Base-by-base conservation (phyloP, 1,140 invertebrate genomes). In the Heliconius hermathena region DNA sequence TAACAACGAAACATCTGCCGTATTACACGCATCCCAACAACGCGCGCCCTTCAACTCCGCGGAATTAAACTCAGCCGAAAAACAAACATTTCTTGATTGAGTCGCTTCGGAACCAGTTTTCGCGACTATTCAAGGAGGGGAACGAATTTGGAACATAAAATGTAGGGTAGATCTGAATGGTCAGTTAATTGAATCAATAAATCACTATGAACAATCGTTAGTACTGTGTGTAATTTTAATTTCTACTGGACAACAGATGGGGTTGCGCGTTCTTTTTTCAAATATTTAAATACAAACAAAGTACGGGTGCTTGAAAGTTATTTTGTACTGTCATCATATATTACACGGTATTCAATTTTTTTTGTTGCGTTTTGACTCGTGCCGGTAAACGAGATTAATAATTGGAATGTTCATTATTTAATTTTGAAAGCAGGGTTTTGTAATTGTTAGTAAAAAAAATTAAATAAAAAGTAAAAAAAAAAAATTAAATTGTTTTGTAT, bases 121-220 rank as follows among this genome's bases (percentile, higher is more conserved):
- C 71, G 83, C 83, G 79, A 80, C 74, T 75, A 87, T 87, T 85
- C 80, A 82, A 87, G 83, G 81, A 83, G 86, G 89, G 88, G 86
- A 83, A 79, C 76, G 76, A 36, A 91, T 92, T 77, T 89, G 89
- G 84, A 82, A 85, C 82, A 87, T 86, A 88, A 83, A 80, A 83
- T 79, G 79, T 60, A 73, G 82, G 90, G 90, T 83, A 80, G 81
- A 74, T 81, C 71, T 89, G 91, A 94, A 94, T 93, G 91, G 91
- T 94, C 92, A 92, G 87, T 92, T 92, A 94, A 93, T 94, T 94
- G 91, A 87, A 81, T 79, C 76, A 82, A 94, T 93, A 94, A 93
- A 93, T 93, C 90, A 92, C 86, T 76, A 80, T 54, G 71, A 75
- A 78, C 81, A 83, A 88, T 89, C 83, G 82, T 83, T 79, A 74